Evolutionary conservation across 2,888 invertebrate genomes (phyloP).

Genomic region (Caenorhabditis sp.): DNA sequence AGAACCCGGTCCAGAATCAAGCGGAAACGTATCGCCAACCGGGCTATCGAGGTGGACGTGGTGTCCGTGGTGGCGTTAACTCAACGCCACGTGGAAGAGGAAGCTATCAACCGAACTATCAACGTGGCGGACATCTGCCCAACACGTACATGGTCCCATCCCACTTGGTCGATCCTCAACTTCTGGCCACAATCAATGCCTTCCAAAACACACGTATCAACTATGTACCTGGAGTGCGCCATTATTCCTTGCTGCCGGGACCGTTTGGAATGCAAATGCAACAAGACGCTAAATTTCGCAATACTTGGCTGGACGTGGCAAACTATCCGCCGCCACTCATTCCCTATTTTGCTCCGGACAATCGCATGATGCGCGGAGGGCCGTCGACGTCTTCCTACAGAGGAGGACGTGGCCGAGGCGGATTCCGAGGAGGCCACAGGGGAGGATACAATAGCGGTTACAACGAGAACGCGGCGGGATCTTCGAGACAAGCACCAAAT

Average conservation of each 20-base stretch:
- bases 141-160: background rate
- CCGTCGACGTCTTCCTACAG: background rate
- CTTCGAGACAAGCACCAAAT: background rate
- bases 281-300: constrained; percentile 63
- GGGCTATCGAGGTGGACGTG: no score
- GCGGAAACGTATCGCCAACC: no score
- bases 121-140: no score
- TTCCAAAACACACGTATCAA: constrained; percentile 32
- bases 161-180: constrained; percentile 13
- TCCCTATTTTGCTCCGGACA: no score
- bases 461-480: no score
- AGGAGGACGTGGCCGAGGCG: constrained; percentile 28
- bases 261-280: constrained; percentile 43
- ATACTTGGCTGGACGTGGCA: constrained; percentile 67
- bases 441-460: background rate
- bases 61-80: no score
- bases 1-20: no score
- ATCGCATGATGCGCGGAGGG: background rate
- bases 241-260: constrained; percentile 34
- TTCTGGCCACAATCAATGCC: constrained; percentile 22
- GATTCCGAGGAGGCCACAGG: background rate
- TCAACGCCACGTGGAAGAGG: no score
- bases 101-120: no score
- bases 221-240: background rate
- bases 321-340: constrained; percentile 19